Percentiles rank a stretch among this genome's conserved stretches.
Evolutionary conservation across 2,888 invertebrate genomes (phyloP).

Genomic region (Lepeophtheirus nordmannii): DNA sequence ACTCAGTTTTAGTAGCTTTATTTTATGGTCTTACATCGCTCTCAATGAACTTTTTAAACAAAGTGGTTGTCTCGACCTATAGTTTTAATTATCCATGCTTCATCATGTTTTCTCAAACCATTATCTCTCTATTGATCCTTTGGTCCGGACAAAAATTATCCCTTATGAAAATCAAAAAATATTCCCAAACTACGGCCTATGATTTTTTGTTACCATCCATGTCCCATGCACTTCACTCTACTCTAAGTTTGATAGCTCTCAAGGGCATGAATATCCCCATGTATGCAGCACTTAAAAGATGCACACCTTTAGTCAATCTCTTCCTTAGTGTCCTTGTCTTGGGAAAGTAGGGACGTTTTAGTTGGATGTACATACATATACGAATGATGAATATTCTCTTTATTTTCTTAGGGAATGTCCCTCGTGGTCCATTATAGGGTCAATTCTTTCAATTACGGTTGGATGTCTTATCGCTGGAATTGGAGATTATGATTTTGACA

Average conservation of each 20-base stretch:
- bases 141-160: too few species aligned
- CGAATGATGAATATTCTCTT: not conserved
- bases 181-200: conserved; percentile 30
- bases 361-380: not conserved
- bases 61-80: conserved; percentile 34
- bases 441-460: conserved; percentile 16
- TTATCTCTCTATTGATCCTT: conserved; percentile 28
- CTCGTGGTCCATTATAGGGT: not conserved
- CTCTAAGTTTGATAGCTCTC: conserved; percentile 38
- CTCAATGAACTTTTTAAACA: conserved; percentile 37
- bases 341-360: conserved; percentile 32
- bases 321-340: conserved; percentile 34
- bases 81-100: conserved; percentile 40
- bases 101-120: conserved; percentile 39
- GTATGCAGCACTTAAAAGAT: conserved; percentile 40
- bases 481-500: conserved; percentile 34
- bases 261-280: conserved; percentile 40
- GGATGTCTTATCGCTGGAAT: conserved; percentile 31
- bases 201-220: conserved; percentile 37
- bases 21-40: conserved; percentile 36
- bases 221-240: conserved; percentile 37
- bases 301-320: conserved; percentile 36
- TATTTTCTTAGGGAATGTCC: not conserved
- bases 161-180: conserved; percentile 33
- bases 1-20: conserved; percentile 31